Conservation (phyloP, 2,797 vertebrate species). For the Rhabdophis nuchalis region DNA sequence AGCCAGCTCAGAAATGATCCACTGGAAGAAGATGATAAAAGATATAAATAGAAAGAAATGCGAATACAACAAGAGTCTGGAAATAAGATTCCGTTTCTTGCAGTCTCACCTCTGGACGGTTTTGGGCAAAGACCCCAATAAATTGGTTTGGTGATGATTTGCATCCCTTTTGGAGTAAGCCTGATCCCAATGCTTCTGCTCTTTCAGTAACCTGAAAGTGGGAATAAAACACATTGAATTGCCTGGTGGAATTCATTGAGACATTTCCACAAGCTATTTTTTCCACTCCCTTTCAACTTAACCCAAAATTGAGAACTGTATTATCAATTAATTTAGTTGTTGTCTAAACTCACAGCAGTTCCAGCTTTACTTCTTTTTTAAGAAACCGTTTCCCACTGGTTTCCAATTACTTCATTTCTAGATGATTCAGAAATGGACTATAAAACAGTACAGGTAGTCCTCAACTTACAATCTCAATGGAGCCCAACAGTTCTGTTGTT, state of each 20-base stretch:
- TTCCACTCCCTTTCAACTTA: not conserved
- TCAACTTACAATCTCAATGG: not conserved
- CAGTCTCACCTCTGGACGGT: slow-evolving; percentile 88
- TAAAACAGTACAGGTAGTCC: not conserved
- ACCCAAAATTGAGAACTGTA: not conserved
- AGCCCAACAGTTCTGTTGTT: not conserved
- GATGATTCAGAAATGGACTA: not conserved
- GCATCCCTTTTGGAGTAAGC: slow-evolving; percentile 88
- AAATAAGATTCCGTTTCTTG: not conserved
- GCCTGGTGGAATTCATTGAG: not conserved
- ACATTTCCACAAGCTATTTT: not conserved
- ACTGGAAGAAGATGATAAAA: slow-evolving; percentile 72
- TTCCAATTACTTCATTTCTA: not conserved
- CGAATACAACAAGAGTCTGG: not conserved
- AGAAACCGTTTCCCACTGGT: not conserved
- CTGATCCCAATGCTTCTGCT: slow-evolving; percentile 92
- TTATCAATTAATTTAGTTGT: not conserved
- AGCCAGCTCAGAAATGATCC: slow-evolving; percentile 95
- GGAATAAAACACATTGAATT: not conserved
- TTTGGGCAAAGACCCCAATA: slow-evolving; percentile 96
- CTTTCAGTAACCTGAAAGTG: slow-evolving; percentile 81
- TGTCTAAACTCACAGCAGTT: not conserved
- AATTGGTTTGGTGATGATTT: slow-evolving; percentile 83
- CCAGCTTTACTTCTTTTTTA: not conserved
- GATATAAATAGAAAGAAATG: not conserved